Conservation (phyloP, 2,888 invertebrate species). For the Euplagia quadripunctaria region DNA sequence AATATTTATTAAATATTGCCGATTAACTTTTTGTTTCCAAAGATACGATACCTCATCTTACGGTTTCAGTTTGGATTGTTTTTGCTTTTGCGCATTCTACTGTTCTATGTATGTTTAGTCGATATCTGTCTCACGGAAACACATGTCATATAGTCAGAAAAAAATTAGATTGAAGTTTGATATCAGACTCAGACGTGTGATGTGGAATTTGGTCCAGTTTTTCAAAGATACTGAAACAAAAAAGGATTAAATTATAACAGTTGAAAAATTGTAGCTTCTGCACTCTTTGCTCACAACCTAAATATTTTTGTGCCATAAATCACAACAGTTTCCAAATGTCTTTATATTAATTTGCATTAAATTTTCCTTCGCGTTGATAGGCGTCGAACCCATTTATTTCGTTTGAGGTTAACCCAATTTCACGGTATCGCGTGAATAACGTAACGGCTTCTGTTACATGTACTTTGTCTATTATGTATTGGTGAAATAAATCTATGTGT, state of each 20-base stretch:
- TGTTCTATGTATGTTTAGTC: too few relatives aligned
- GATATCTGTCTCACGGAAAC: too few relatives aligned
- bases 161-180: too few relatives aligned
- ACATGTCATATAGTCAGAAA: too few relatives aligned
- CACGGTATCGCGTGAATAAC: slow-evolving; percentile 58
- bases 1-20: too few relatives aligned
- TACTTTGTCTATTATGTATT: slow-evolving; percentile 17
- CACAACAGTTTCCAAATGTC: slow-evolving; percentile 50
- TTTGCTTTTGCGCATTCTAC: too few relatives aligned
- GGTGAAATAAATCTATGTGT: slow-evolving; percentile 3
- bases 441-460: slow-evolving; percentile 31
- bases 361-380: slow-evolving; percentile 57
- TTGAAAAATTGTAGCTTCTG: not conserved
- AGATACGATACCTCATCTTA: too few relatives aligned
- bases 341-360: slow-evolving; percentile 60
- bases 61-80: too few relatives aligned
- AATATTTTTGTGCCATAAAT: not conserved
- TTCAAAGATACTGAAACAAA: too few relatives aligned
- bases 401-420: slow-evolving; percentile 76
- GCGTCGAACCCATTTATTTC: slow-evolving; percentile 64
- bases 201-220: too few relatives aligned
- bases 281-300: not conserved
- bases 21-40: too few relatives aligned
- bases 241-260: not conserved
- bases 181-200: too few relatives aligned